Evolutionary conservation across 1,140 invertebrate species (phyloP).

Genomic region (Calliphora vicina): DNA sequence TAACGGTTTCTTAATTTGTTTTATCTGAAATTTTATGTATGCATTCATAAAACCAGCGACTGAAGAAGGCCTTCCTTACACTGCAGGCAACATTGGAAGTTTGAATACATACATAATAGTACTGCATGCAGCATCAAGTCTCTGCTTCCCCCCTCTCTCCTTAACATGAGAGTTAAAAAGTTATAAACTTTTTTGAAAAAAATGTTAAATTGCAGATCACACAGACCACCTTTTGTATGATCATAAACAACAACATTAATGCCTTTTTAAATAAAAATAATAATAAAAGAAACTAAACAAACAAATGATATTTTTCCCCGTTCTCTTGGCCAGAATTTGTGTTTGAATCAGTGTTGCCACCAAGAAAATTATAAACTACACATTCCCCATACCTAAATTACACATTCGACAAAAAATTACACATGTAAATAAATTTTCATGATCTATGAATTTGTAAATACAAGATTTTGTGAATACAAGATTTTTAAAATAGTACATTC

Average conservation of each 20-base stretch:
- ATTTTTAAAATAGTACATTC: too few relatives aligned
- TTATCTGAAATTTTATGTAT: neutral
- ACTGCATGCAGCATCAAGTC: neutral
- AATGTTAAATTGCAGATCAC: constrained; percentile 12
- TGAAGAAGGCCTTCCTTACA: neutral
- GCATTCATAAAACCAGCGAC: neutral
- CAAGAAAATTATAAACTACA: too few relatives aligned
- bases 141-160: neutral
- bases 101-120: neutral
- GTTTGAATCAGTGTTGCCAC: neutral
- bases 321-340: neutral
- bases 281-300: neutral
- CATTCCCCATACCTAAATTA: too few relatives aligned
- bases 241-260: constrained; percentile 10
- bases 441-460: too few relatives aligned
- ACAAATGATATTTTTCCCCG: too few relatives aligned
- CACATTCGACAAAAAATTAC: too few relatives aligned
- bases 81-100: neutral
- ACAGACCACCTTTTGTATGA: neutral
- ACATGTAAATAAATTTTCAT: too few relatives aligned
- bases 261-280: neutral
- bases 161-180: neutral
- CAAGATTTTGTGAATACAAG: too few relatives aligned
- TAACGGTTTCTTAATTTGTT: neutral
- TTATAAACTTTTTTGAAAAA: neutral